These are phyloP conservation scores for Plagodis dolabraria DNA, from an alignment of 2,888 invertebrate genomes.

Conservation along the genomic window DNA sequence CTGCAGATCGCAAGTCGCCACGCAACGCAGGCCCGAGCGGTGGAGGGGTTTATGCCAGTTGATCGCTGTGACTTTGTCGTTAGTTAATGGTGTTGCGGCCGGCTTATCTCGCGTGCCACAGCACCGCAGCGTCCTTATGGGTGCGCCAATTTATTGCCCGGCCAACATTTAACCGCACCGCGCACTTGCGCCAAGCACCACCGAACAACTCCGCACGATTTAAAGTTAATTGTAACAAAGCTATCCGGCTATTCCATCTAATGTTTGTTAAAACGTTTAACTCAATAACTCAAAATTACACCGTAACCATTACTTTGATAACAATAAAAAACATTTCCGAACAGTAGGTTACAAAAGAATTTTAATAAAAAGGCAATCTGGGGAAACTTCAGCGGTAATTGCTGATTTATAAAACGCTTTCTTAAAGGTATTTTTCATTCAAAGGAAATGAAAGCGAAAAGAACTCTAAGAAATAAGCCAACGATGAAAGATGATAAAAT, in stretches of 20 bases:
- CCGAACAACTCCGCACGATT: slow-evolving; percentile 44
- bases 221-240: slow-evolving; percentile 51
- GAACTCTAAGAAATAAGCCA: slow-evolving; percentile 55
- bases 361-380: slow-evolving; percentile 44
- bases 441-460: slow-evolving; percentile 57
- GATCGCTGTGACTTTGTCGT: slow-evolving; percentile 68
- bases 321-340: slow-evolving; percentile 22
- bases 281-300: slow-evolving; percentile 28
- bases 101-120: slow-evolving; percentile 73
- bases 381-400: slow-evolving; percentile 45
- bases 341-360: slow-evolving; percentile 36
- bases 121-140: slow-evolving; percentile 53
- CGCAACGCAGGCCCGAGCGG: neutral
- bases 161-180: slow-evolving; percentile 49
- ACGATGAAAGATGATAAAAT: slow-evolving; percentile 62
- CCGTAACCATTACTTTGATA: slow-evolving; percentile 9
- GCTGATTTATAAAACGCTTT: slow-evolving; percentile 51
- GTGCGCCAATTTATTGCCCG: slow-evolving; percentile 73
- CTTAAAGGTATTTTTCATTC: slow-evolving; percentile 49
- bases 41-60: slow-evolving; percentile 52
- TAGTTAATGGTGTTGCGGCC: slow-evolving; percentile 70
- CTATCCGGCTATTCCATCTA: slow-evolving; percentile 52
- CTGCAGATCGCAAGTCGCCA: neutral
- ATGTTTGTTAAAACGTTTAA: slow-evolving; percentile 11
- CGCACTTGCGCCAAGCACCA: slow-evolving; percentile 49